Evolutionary conservation across 2,888 invertebrate species (phyloP), one percentile per base, ranked within the genome.

Genomic region (Folsomia manolachei): DNA sequence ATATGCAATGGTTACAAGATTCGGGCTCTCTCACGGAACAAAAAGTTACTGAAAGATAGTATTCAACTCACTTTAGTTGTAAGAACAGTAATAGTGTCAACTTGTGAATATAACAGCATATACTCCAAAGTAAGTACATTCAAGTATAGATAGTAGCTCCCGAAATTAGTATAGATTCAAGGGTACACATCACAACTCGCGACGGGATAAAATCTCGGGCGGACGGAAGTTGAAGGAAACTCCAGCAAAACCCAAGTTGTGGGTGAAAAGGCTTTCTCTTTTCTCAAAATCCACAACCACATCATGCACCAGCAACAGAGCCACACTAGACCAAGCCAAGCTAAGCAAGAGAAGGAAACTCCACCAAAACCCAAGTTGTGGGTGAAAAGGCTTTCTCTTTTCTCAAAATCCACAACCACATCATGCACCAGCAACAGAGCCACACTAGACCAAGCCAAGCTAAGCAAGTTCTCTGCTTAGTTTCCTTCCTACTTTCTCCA

Each of bases 181-280:
- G n/a, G n/a, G n/a, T n/a, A n/a, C n/a, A n/a, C n/a, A n/a, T n/a
- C n/a, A n/a, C n/a, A n/a, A n/a, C n/a, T n/a, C n/a, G n/a, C n/a
- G n/a, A n/a, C n/a, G 64, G 27, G 26, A 64, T 27, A 27, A 27
- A 64, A 64, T 64, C 64, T 64, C 64, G 64, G 64, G 64, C 64
- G 64, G 64, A 27, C 64, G 64, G 39, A 39, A 39, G 39, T 39
- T 39, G 39, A 39, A 39, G 7, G 39, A 39, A 39, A 39, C n/a
- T 39, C 39, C 39, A 39, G 39, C 39, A 14, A 39, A 39, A 39
- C 14, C 7, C 7, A 39, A 39, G 39, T 9, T 9, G 39, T 9
- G 7, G 39, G 14, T 14, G 39, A 39, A 4, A 14, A 39, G 4
- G 39, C 39, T 39, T 39, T 39, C 39, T 39, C 39, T 39, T 39